Evolutionary conservation across 2,113 vertebrate genomes (phyloP), one percentile per base, ranked within the genome.

Genomic region (Henicopernis longicauda): DNA sequence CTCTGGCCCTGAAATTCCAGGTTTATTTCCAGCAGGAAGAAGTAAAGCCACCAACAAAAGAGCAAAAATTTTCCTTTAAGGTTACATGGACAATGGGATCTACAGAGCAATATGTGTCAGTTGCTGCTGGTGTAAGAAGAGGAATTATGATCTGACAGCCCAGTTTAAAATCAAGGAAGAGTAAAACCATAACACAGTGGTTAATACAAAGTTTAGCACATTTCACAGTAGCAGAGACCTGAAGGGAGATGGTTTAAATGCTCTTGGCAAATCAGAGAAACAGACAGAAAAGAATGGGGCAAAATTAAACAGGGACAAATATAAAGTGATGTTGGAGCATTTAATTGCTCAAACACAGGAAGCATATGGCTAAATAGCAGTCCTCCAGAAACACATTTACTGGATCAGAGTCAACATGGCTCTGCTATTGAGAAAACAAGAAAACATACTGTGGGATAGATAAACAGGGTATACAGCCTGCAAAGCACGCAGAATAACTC

Each of bases 21-120:
- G 52, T 96, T 86, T 73, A 88, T 90, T 96, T 94, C 80, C 93
- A 63, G 55, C 40, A 94, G 86, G 78, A 96, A 93, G 79, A 96
- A 96, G 57, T 92, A 90, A 89, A 95, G 67, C 55, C 84, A 94
- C 76, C 67, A 85, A 79, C 73, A 97, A 96, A 94, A 73, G 61
- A 96, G 90, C 34, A 90, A 88, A 91, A 83, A 42, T 16, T 32
- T 88, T 89, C 50, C 79, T 95, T 94, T 96, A 90, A 58, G 77
- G 57, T 90, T 94, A 86, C 67, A 81, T 21, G 62, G 61, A 88
- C 77, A 95, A 47, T 32, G 36, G 69, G 81, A 95, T 73, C 85
- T 93, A 69, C 31, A 82, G n/a, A 72, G 77, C 50, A 87, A 86
- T 23, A 3, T 71, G 73, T 47, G 58, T 86, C 92, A 86, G 63